phyloP scores from a whole-genome alignment of 92 coral and sea anemone species.

The Metridium senile region DNA sequence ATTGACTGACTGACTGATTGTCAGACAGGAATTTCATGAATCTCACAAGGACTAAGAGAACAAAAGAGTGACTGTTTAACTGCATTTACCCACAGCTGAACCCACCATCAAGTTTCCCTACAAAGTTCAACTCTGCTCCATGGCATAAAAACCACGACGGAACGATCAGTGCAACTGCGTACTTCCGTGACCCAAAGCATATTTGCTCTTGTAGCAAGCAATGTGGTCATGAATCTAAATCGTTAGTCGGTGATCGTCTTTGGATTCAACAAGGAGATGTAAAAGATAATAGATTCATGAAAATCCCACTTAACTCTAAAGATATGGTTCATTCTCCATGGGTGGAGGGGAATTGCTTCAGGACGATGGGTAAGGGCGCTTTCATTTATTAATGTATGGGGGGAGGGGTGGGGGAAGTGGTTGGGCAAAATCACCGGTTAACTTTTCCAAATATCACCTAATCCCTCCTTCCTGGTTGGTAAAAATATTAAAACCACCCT shows the following conservation, averaged over 20 bases:
- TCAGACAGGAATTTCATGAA: no score
- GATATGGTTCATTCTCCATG: conserved; percentile 59
- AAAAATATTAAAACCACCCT: no score
- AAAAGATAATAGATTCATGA: conserved; percentile 35
- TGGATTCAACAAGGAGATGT: conserved; percentile 72
- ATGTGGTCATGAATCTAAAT: conserved; percentile 30
- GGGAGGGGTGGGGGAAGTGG: no score
- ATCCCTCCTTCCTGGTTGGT: no score
- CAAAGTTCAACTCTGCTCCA: conserved; percentile 57
- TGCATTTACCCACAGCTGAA: conserved; percentile 29
- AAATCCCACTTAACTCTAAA: conserved; percentile 49
- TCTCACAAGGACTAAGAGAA: no score
- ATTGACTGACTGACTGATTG: neutral
- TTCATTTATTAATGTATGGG: no score
- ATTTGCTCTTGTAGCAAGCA: conserved; percentile 48
- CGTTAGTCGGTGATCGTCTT: conserved; percentile 66
- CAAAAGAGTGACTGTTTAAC: no score
- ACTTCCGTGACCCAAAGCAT: conserved; percentile 70
- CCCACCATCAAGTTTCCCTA: conserved; percentile 48
- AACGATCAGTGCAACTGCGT: conserved; percentile 62
- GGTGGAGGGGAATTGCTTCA: conserved; percentile 82
- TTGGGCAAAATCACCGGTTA: no score
- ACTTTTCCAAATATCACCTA: no score
- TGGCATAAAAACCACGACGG: conserved; percentile 65
- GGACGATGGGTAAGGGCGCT: conserved; percentile 61